Conservation (phyloP, 1,140 invertebrate genomes). For the Drosophila gunungcola region DNA sequence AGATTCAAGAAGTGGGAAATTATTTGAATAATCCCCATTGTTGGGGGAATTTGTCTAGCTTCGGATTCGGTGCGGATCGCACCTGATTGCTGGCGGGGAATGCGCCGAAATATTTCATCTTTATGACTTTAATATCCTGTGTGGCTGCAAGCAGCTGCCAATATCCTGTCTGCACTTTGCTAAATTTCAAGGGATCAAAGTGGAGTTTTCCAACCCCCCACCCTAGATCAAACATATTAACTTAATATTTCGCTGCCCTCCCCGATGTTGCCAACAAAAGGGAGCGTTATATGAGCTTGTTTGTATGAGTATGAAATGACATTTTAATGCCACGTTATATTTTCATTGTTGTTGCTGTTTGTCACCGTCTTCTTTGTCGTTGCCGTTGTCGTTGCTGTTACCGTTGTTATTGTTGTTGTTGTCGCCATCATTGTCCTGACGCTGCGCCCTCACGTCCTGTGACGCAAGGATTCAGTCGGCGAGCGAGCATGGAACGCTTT, state of each 20-base stretch:
- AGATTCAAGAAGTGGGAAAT: constrained; percentile 47
- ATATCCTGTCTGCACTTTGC: constrained; percentile 61
- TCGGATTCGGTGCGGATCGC: constrained; percentile 17
- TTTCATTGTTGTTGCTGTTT: constrained; percentile 73
- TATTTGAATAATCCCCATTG: constrained; percentile 54
- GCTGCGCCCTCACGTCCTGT: constrained; percentile 10
- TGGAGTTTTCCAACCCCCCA: neutral
- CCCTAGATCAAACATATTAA: constrained; percentile 54
- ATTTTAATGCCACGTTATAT: constrained; percentile 78
- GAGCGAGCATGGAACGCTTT: constrained; percentile 49
- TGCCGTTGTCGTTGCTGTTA: neutral
- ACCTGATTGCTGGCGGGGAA: constrained; percentile 27
- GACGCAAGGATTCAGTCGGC: constrained; percentile 12
- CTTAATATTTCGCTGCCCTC: constrained; percentile 49
- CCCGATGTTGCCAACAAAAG: constrained; percentile 15
- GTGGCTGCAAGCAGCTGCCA: constrained; percentile 47
- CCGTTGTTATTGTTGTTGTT: neutral
- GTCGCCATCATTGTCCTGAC: constrained; percentile 6
- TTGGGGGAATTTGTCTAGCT: constrained; percentile 50
- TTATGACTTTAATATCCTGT: constrained; percentile 66
- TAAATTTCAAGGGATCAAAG: constrained; percentile 53
- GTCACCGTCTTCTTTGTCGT: constrained; percentile 19
- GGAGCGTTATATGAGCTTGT: constrained; percentile 49
- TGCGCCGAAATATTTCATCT: constrained; percentile 48
- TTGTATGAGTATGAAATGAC: constrained; percentile 71